Evolutionary conservation across 1,140 invertebrate genomes (phyloP), one percentile per base, ranked within the genome.

Genomic region (Atta texana): DNA sequence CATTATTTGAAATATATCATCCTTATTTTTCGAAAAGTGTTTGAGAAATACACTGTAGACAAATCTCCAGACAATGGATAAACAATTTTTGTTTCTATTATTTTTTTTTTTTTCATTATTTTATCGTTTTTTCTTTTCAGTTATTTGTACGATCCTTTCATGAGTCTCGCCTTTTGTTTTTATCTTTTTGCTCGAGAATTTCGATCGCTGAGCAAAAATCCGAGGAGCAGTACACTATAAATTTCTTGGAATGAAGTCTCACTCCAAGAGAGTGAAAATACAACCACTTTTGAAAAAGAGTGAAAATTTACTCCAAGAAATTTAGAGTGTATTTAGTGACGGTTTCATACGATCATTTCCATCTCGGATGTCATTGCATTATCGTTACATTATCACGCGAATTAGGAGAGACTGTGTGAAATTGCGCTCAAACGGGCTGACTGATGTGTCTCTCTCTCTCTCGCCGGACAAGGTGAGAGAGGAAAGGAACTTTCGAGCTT

Each of bases 401-500:
- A 34, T 82, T 61, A 49, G 31, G 14, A 53, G 21, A 34, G 49
- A 63, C 28, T 53, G 49, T 39, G 31, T 69, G 51, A 78, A 53
- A 86, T 80, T 49, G 55, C 53, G 44, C 66, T 77, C 18, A 16
- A 68, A 68, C 39, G 87, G 51, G 49, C 59, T 31, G 82, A 88
- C 53, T 76, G 66, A 85, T 14, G 63, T 69, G 55, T 57, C 82
- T 88, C 71, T 28, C 64, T 59, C 28, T 14, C 69, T 66, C 39
- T 14, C 39, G 55, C 59, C 31, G 61, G n/a, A 31, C 18, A 55
- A 69, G 49, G 24, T 24, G 28, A 59, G 21, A 24, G 74, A 85
- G 34, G 51, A 64, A 51, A 63, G 78, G 66, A 64, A 12, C 21
- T 53, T 88, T 88, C 89, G 89, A 91, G 89, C 89, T 91, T 91